Evolutionary conservation across 1,140 invertebrate species (phyloP).

Genomic region (Eubasilissa regina): DNA sequence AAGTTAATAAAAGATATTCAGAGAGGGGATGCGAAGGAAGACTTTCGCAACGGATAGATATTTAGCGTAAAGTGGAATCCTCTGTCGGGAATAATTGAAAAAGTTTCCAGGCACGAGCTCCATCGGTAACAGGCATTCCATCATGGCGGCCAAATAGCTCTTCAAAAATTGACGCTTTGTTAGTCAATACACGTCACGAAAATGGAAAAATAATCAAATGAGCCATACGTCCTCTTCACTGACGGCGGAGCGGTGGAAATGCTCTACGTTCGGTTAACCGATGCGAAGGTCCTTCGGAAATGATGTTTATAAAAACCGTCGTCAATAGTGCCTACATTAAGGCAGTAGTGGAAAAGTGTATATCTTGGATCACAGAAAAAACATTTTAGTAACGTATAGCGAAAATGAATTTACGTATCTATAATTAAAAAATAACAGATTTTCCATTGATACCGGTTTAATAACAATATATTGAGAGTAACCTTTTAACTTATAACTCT

Average conservation of each 20-base stretch:
- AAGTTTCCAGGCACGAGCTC: constrained; percentile 37
- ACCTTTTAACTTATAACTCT: no score
- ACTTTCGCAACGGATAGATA: background rate
- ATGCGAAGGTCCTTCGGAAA: constrained; percentile 7
- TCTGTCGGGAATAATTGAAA: constrained; percentile 48
- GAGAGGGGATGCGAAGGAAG: background rate
- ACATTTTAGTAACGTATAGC: background rate
- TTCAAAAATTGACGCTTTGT: constrained; percentile 47
- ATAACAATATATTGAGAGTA: no score
- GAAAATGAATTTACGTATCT: background rate
- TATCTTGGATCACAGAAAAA: no score
- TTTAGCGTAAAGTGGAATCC: constrained; percentile 29
- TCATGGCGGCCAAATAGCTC: constrained; percentile 35
- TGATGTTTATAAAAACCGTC: background rate
- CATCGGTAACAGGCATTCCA: constrained; percentile 30
- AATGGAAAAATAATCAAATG: constrained; percentile 48
- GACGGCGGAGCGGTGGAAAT: background rate
- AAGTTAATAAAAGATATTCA: no score
- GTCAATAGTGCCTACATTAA: background rate
- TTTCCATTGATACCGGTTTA: no score
- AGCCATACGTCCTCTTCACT: constrained; percentile 1
- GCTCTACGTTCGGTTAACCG: background rate
- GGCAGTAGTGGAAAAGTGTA: no score
- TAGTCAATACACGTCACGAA: constrained; percentile 44
- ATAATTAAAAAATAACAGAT: no score